phyloP scores from a whole-genome alignment of 2,113 vertebrate species.

The Polypterus senegalus region DNA sequence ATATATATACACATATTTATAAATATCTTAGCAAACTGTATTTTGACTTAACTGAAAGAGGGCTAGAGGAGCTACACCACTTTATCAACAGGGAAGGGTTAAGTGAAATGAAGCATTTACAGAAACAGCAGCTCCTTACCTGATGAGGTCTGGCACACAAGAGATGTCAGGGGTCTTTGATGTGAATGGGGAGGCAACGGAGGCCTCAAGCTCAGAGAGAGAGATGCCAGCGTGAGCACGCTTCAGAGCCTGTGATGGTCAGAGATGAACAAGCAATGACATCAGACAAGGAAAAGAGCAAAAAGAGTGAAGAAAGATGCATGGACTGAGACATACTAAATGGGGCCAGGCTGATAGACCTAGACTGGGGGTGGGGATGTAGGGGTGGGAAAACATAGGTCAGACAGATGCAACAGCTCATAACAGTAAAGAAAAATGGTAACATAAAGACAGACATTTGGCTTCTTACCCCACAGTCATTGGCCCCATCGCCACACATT shows the following conservation, averaged over 20 bases:
- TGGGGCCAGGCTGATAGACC: no score
- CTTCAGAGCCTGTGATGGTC: slow-evolving; percentile 24
- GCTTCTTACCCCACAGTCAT: slow-evolving; percentile 32
- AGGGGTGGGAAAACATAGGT: no score
- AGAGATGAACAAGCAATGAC: neutral
- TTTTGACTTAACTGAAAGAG: no score
- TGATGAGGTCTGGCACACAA: slow-evolving; percentile 33
- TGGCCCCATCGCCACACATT: slow-evolving; percentile 36
- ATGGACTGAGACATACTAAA: no score
- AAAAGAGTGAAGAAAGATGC: no score
- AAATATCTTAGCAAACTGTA: no score
- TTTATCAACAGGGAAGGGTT: neutral
- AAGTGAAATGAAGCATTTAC: neutral
- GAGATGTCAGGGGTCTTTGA: slow-evolving; percentile 29
- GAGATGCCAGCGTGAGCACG: slow-evolving; percentile 32
- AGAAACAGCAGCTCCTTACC: slow-evolving; percentile 14
- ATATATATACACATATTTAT: no score
- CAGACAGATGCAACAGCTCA: no score
- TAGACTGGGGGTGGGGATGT: no score
- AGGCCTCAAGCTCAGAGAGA: slow-evolving; percentile 32
- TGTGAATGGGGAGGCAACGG: slow-evolving; percentile 34
- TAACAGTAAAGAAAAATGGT: neutral
- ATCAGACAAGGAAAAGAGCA: no score
- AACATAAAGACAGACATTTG: slow-evolving; percentile 2
- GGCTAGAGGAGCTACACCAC: neutral